These are phyloP conservation scores for Eretmochelys imbricata DNA, from an alignment of 2,113 vertebrate species.

Conservation along the genomic window DNA sequence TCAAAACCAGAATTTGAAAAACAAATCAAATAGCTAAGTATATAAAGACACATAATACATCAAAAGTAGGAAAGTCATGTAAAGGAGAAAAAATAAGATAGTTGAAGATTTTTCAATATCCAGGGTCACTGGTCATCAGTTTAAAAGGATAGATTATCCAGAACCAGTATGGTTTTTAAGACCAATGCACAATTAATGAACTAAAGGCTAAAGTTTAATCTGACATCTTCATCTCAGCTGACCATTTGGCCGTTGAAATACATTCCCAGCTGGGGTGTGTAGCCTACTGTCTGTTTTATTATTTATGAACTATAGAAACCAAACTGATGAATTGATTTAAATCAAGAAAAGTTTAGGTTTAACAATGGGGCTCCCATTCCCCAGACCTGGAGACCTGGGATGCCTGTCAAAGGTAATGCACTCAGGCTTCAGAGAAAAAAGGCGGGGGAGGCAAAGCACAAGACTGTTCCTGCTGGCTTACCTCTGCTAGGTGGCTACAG, in stretches of 20 bases:
- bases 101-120: not conserved
- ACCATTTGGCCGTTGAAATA: not conserved
- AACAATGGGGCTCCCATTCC: rapidly evolving
- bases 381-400: not conserved
- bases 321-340: not conserved
- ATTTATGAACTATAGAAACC: not conserved
- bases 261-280: not conserved
- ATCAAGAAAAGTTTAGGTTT: not conserved
- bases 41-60: too few relatives aligned
- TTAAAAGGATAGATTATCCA: constrained; percentile 13
- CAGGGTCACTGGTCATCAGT: constrained; percentile 7
- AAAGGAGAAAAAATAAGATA: not conserved
- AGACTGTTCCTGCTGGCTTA: too few relatives aligned
- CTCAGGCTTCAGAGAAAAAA: too few relatives aligned
- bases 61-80: not conserved
- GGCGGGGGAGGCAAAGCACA: too few relatives aligned
- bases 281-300: too few relatives aligned
- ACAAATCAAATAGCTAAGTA: not conserved
- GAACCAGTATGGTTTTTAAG: not conserved
- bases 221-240: constrained; percentile 29
- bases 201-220: constrained; percentile 2
- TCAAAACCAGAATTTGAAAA: too few relatives aligned
- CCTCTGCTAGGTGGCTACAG: too few relatives aligned
- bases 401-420: rapidly evolving
- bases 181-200: not conserved